A percentile compares a stretch with the other conserved stretches of the same genome.
Evolutionary conservation across 1,140 invertebrate genomes (phyloP).

Genomic region (Helicoverpa armigera): DNA sequence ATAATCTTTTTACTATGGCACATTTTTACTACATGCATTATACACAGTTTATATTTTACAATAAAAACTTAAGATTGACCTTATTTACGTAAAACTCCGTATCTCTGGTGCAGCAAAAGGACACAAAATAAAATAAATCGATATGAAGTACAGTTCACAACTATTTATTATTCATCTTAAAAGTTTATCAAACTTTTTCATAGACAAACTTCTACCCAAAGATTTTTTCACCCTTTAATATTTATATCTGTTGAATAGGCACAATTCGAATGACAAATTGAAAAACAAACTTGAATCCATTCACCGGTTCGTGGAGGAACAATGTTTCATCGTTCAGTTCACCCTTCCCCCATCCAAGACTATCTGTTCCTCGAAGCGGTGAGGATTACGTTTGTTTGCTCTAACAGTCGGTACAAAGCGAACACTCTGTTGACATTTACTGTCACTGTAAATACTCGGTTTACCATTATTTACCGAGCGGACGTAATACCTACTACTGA

Average conservation of each 20-base stretch:
- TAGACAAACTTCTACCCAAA: background rate
- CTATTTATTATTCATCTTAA: no score
- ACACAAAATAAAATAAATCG: no score
- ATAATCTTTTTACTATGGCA: no score
- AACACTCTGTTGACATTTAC: slow-evolving; percentile 79
- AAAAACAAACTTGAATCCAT: slow-evolving; percentile 48
- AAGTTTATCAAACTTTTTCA: slow-evolving; percentile 9
- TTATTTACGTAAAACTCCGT: no score
- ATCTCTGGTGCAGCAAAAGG: no score
- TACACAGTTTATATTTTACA: no score
- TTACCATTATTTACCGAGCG: slow-evolving; percentile 76
- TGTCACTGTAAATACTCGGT: slow-evolving; percentile 80
- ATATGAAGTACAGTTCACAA: no score
- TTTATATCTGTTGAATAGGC: slow-evolving; percentile 28
- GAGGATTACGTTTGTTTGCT: slow-evolving; percentile 81
- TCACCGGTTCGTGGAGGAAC: slow-evolving; percentile 43
- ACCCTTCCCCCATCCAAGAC: slow-evolving; percentile 41
- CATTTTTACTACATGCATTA: no score
- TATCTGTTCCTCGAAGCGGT: slow-evolving; percentile 63
- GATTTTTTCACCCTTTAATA: slow-evolving; percentile 16
- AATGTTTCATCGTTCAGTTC: slow-evolving; percentile 44
- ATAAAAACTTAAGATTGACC: no score
- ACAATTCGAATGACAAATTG: slow-evolving; percentile 42
- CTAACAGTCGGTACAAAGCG: slow-evolving; percentile 77
- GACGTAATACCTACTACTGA: slow-evolving; percentile 65